Base-by-base conservation (phyloP, 1,140 invertebrate genomes). In the Scaptomyza montana region DNA sequence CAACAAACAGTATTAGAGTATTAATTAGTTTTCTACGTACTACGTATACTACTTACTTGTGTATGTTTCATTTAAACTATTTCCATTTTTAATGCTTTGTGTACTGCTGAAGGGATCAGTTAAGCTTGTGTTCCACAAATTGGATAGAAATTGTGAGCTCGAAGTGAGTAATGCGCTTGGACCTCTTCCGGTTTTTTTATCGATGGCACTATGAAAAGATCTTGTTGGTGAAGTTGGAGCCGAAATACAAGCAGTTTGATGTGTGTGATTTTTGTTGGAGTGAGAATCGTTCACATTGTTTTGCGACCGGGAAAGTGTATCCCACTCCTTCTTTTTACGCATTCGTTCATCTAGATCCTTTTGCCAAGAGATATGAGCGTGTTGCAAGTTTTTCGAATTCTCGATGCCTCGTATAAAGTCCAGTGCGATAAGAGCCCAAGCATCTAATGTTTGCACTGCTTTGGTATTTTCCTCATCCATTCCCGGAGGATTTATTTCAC, bases 361-460 rank as follows among this genome's bases (percentile, higher is more conserved):
- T 47, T 55, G 68, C 89, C 89, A 91, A 16, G 89, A 73, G 5
- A 63, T 21, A 30, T 91, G 89, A 0, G 89, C 81, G 12, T 59
- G 64, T 10, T 65, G 25, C 9, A 91, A 47, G 30, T 72, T 61
- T 6, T n/a, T 53, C 2, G 60, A 63, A 50, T 50, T 71, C 30
- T 91, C 85, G 12, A 77, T 74, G 0, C 89, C 89, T 0, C 73
- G 67, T 43, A 91, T 90, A 54, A 64, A 90, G n/a, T 89, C 84
- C 21, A 91, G 63, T 1, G 80, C 67, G 3, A 92, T 92, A 9
- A 94, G 62, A 5, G 95, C 93, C 96, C 96, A 97, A 6, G 94
- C 94, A 25, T 96, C 95, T 10, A 95, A 94, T 0, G 96, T 96
- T 85, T 96, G 96, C 77, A 94, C 94, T 8, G 95, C 95, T 71